Evolutionary conservation across 2,113 vertebrate genomes (phyloP), one percentile per base, ranked within the genome.

Genomic region (Anarrhichthys ocellatus): DNA sequence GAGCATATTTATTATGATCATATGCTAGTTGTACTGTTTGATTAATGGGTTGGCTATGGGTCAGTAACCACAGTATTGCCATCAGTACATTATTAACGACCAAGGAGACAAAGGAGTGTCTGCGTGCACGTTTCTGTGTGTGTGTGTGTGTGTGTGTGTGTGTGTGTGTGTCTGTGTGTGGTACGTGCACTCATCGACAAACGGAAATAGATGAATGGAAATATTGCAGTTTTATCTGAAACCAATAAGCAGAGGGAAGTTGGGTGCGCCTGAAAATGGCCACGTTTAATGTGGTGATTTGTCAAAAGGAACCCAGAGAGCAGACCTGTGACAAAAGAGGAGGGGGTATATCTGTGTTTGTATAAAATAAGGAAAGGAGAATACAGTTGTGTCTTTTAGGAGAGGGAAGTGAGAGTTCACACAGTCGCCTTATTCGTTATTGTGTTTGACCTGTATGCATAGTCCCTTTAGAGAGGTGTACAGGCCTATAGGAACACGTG

Each of bases 211-310:
- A 92, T 69, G 42, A 89, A 90, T 89, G 90, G 88, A 93, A 93
- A 92, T 92, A 91, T 93, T 89, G 84, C 87, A 59, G 80, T 80
- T 94, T 92, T 94, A 94, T 92, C 92, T 89, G 85, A 92, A 92
- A 92, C 84, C 91, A 92, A 92, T 93, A 94, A 92, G 76, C 71
- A 87, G 56, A 68, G 82, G 91, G 90, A 92, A 88, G 86, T 65
- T 81, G 58, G 80, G 68, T 32, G 80, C 29, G 0, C 65, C 73
- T 77, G 71, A 86, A 89, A 91, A 91, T 74, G 82, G 61, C 78
- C 71, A 58, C 70, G 62, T 90, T 89, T 93, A 93, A 91, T 92
- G 86, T 75, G 87, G 92, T 89, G 86, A 92, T 93, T 92, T 91
- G 91, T 93, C 92, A 93, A 81, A 59, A 78, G 18, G 64, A 62